Base-by-base conservation (phyloP, 2,113 vertebrate species). In the Phalacrocorax aristotelis region DNA sequence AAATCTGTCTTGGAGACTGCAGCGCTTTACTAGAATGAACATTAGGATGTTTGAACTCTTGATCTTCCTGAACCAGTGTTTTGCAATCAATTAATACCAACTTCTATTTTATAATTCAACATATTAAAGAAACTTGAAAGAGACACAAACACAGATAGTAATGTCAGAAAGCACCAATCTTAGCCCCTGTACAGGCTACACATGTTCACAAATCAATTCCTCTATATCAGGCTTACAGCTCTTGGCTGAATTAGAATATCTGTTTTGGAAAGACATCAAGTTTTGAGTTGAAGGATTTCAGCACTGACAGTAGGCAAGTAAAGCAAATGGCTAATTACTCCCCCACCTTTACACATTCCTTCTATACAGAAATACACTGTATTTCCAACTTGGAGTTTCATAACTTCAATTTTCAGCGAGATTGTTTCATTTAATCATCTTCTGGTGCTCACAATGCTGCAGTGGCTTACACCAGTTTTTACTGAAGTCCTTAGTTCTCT, bases 21-120 rank as follows among this genome's bases (percentile, higher is more conserved):
- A 83, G 8, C 62, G 85, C 93, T 98, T 96, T 95, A 97, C 96
- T 72, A 95, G 93, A 96, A 42, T 85, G 87, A 91, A 71, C 18
- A 20, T 54, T 12, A 51, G 77, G 26, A 6, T 61, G 52, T 10
- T 90, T 98, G 97, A 97, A 96, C 89, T 95, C 94, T 90, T 95
- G 48, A 44, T 44, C 86, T 90, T 93, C 94, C 94, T 66, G 34
- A 83, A 57, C 60, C 25, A 18, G 48, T 36, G 5, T 75, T 71
- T n/a, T 21, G 13, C 58, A 68, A 57, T 75, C 51, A 57, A 46
- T 79, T 69, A 93, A 69, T 32, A 29, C 42, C 71, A 93, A 55
- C 38, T 58, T 89, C 36, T 83, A 27, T 42, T 87, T 72, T 79
- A n/a, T 46, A 78, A 57, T 87, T 86, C 51, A 58, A 66, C 57